Conservation (phyloP, 2,888 invertebrate species). For the Cephonodes hylas region DNA sequence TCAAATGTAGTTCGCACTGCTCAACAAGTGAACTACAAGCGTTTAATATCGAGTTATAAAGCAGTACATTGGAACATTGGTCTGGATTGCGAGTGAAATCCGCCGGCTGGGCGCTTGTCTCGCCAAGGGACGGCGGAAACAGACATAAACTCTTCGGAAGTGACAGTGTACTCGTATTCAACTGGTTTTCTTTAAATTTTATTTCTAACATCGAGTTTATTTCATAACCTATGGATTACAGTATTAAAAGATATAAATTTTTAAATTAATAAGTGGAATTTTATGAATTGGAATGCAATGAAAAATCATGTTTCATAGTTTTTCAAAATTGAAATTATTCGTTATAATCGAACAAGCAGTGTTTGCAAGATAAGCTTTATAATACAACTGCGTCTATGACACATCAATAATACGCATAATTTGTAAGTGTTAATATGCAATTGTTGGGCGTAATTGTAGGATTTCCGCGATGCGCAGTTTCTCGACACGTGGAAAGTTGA, state of each 20-base stretch:
- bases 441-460: constrained; percentile 51
- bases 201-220: too few relatives aligned
- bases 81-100: background rate
- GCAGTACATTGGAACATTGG: background rate
- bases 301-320: too few relatives aligned
- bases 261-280: too few relatives aligned
- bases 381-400: background rate
- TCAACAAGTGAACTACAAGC: too few relatives aligned
- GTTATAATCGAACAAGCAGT: too few relatives aligned
- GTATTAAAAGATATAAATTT: too few relatives aligned
- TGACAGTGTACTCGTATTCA: background rate
- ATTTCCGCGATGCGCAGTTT: constrained; percentile 56
- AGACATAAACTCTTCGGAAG: background rate
- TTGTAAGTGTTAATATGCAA: constrained; percentile 15
- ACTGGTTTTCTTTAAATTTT: background rate
- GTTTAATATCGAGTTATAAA: background rate
- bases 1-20: too few relatives aligned
- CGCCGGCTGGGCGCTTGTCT: background rate
- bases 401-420: background rate
- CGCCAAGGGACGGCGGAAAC: background rate
- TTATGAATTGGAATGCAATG: too few relatives aligned
- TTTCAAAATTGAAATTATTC: too few relatives aligned
- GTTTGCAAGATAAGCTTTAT: background rate
- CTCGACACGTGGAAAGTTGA: constrained; percentile 52
- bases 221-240: too few relatives aligned